A percentile compares a stretch with the other conserved stretches of the same genome.
Conservation (phyloP, 2,888 invertebrate genomes). For the Acrobeloides nanus region DNA sequence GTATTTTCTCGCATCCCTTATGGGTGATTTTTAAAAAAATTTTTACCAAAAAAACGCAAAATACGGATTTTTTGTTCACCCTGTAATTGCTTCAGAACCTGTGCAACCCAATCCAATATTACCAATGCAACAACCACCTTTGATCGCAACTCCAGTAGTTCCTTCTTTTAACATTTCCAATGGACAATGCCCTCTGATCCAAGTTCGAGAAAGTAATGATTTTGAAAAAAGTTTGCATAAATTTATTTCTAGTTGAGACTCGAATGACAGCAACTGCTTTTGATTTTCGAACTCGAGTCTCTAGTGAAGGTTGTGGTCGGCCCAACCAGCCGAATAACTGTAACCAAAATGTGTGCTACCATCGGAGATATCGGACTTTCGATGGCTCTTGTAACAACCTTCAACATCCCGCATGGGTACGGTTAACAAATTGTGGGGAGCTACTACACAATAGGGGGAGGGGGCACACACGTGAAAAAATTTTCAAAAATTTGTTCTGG, state of each 20-base stretch:
- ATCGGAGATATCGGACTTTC: conserved; percentile 67
- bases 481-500: too few species aligned
- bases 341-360: conserved; percentile 42
- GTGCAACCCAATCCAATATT: not conserved
- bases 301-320: conserved; percentile 22
- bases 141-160: too few species aligned
- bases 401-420: conserved; percentile 52
- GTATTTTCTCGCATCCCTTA: not conserved
- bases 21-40: not conserved
- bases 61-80: too few species aligned
- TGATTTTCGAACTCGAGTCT: conserved; percentile 15
- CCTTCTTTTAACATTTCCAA: too few species aligned
- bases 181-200: conserved; percentile 13
- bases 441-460: too few species aligned
- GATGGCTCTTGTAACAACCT: conserved; percentile 92
- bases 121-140: too few species aligned
- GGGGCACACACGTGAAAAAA: too few species aligned
- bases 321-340: conserved; percentile 32
- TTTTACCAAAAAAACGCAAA: not conserved
- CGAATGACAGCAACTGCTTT: conserved; percentile 16
- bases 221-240: not conserved
- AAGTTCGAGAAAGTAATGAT: conserved; percentile 10
- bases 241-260: conserved; percentile 20
- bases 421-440: too few species aligned
- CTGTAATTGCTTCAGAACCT: not conserved